These are phyloP conservation scores for Mormyrus hasselquistii DNA, from an alignment of 2,797 vertebrate genomes.

Conservation along the genomic window DNA sequence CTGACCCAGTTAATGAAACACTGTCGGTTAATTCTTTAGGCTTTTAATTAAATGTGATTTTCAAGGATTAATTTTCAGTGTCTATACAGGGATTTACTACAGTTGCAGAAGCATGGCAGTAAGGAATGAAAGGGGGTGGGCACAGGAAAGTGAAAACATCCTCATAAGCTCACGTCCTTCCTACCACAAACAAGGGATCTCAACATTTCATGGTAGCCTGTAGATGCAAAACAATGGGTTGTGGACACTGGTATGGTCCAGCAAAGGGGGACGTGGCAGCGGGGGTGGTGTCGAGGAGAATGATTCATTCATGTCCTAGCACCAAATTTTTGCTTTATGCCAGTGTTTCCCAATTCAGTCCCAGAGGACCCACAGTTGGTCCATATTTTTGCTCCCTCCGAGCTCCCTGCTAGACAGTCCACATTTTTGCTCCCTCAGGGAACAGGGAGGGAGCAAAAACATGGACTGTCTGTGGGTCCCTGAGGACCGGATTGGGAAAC, in stretches of 20 bases:
- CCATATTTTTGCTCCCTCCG: background rate
- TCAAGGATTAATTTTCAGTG: slow-evolving; percentile 17
- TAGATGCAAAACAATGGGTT: slow-evolving; percentile 12
- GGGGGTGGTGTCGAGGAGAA: slow-evolving; percentile 3
- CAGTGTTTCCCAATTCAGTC: background rate
- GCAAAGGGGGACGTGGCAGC: background rate
- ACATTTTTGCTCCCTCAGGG: background rate
- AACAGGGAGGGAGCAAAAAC: background rate
- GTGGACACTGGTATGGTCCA: background rate
- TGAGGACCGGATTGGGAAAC: background rate
- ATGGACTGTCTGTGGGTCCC: background rate
- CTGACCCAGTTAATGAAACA: slow-evolving; percentile 11
- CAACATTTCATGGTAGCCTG: slow-evolving; percentile 8
- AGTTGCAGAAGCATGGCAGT: slow-evolving; percentile 30
- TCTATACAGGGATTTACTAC: slow-evolving; percentile 13
- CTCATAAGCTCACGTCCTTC: slow-evolving; percentile 1
- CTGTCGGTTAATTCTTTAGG: slow-evolving; percentile 6
- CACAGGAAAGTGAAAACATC: slow-evolving; percentile 25
- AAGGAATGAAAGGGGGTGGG: slow-evolving; percentile 19
- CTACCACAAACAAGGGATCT: background rate
- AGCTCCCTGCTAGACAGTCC: background rate
- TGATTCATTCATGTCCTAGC: slow-evolving; percentile 19
- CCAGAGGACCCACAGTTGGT: background rate
- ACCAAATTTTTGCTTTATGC: slow-evolving; percentile 35
- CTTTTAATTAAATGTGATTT: slow-evolving; percentile 17